Evolutionary conservation across 2,797 vertebrate genomes (phyloP), one percentile per base, ranked within the genome.

Genomic region (Paratrypauchen microcephalus): DNA sequence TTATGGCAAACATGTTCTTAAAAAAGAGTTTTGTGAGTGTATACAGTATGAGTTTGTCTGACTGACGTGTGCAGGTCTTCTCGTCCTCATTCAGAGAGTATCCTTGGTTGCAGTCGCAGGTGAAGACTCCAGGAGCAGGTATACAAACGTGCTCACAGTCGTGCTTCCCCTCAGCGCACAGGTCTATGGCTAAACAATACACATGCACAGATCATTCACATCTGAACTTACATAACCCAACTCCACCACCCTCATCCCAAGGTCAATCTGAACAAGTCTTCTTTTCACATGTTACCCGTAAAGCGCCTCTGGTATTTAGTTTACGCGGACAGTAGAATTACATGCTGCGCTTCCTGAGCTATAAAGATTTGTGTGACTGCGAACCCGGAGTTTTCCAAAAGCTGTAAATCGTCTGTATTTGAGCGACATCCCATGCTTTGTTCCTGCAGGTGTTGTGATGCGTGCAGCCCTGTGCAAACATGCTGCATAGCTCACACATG

Each of bases 121-220:
- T 90, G 88, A 93, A 96, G 0, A 92, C 90, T 1, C 94, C 95
- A 0, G 77, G 93, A 4, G 91, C 30, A 2, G 90, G 95, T 82
- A 96, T 0, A 0, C 96, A 97, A 63, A 94, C 89, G 36, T 98
- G 96, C 59, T 96, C 92, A 28, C 96, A 98, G 84, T 93, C 93
- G 0, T 96, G 95, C 11, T 93, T 94, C 36, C 93, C 94, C 0
- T 93, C 90, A 0, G 91, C 87, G 5, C 96, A 97, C 39, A 93
- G 91, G 83, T 97, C 92, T 0, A 95, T 88, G 86, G 90, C 96
- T 98, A 76, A 0, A 70, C 0, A 2, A 71, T 64, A 84, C 65
- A 84, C 62, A 79, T 12, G 63, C 23, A 30, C 3, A 65, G 16
- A 26, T 65, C 24, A 65, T 26, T 18, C 45, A 60, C 58, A 36